Evolutionary conservation across 2,113 vertebrate species (phyloP), one percentile per base, ranked within the genome.

Genomic region (Tiliqua scincoides): DNA sequence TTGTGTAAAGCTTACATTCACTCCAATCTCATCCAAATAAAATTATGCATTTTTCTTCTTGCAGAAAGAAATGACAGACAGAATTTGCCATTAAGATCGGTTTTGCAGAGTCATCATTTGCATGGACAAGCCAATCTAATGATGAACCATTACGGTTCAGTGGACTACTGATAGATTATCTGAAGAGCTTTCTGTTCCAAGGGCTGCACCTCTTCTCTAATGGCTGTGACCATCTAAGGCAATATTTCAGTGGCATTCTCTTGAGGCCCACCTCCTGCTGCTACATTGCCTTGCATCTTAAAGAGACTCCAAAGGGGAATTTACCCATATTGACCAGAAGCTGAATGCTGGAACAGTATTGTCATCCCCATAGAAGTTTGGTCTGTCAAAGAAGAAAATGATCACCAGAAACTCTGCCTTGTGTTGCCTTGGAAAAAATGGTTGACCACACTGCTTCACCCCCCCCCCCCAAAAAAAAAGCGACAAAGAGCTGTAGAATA

Each of bases 21-120:
- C 79, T 85, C 84, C 52, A 0, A 1, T 0, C 0, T 85, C 85
- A 54, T 0, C 0, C 37, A 43, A 14, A 37, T 76, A 8, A 72
- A 91, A 61, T 32, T 88, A 84, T 32, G 81, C 82, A 85, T 80
- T 92, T 4, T 14, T 2, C 1, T 18, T 86, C 95, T 90, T 82
- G n/a, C 78, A 86, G 85, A 81, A 86, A 48, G 78, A 86, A 74
- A 86, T 86, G 85, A 86, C 78, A 3, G 98, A 99, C 92, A 96
- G 97, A 74, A 99, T 98, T 93, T 99, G 98, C 94, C 97, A 96
- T 88, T 97, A 93, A 97, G 74, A 62, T 37, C 85, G 68, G 35
- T n/a, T 32, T 48, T 72, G 76, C 20, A 62, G 37, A 57, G 10
- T 20, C 12, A 63, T 52, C 30, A 59, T 62, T 72, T 79, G n/a